Base-by-base conservation (phyloP, 1,140 invertebrate genomes). In the Tribolium castaneum region DNA sequence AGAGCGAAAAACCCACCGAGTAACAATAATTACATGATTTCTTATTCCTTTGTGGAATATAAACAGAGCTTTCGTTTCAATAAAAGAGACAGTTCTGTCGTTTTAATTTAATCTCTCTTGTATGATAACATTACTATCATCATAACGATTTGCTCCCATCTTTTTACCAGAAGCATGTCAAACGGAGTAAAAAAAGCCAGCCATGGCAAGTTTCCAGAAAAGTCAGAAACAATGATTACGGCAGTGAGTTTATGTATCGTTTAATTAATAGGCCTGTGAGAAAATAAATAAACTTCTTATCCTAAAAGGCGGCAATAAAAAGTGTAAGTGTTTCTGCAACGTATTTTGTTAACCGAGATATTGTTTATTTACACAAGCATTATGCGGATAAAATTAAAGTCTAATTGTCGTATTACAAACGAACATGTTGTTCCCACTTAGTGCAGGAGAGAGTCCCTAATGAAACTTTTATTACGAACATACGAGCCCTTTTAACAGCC, bases 171-270 rank as follows among this genome's bases (percentile, higher is more conserved):
- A 62, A 10, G 14, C 22, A 22, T 14, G 13, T 14, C 1, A 34
- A 66, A n/a, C 25, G 30, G 14, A 12, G n/a, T 9, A 35, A 66
- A 66, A 66, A 66, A 66, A 62, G 9, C 25, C 59, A 13, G 59
- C 0, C n/a, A 66, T 66, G 59, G 59, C 59, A 66, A 66, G 25
- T 13, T 66, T 66, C 59, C 59, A 66, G 59, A 39, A 66, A 34
- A 66, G 59, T 66, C 59, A 66, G 59, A 39, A 66, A 66, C 59
- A 66, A 66, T 66, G 59, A 66, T 66, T 66, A 66, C 59, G 35
- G 12, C 35, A 1, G 59, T 66, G 30, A 39, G 59, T 66, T 66
- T 66, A 66, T 66, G 59, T 30, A 35, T 66, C 25, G 25, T 35
- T 66, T 66, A 66, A 66, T 66, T 66, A 66, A 66, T 66, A 66